A percentile compares a stretch with the other conserved stretches of the same genome.
These are phyloP conservation scores for Spea multiplicata DNA, from an alignment of 2,113 vertebrate species.

Conservation along the genomic window DNA sequence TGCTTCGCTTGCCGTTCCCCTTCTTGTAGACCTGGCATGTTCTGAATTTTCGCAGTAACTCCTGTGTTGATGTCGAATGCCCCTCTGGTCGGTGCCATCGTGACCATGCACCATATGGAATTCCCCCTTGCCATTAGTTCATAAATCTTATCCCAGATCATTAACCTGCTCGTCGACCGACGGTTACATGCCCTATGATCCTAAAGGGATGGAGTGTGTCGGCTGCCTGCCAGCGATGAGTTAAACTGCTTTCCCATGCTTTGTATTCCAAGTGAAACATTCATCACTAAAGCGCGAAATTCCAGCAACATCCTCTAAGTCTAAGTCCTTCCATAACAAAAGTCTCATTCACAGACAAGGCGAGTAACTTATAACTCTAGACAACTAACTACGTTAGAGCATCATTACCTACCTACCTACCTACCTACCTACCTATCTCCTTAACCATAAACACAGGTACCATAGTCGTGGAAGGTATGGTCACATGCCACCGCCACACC, in stretches of 20 bases:
- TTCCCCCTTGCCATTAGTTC: not conserved
- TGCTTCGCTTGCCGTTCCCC: not conserved
- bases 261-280: constrained; percentile 34
- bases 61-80: not conserved
- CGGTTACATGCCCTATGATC: not conserved
- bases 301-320: constrained; percentile 7
- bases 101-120: not conserved
- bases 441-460: no score
- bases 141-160: not conserved
- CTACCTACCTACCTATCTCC: no score
- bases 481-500: no score
- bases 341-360: no score
- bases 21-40: constrained; percentile 5
- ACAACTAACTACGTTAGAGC: no score
- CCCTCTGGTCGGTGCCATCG: not conserved
- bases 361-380: no score
- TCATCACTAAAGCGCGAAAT: constrained; percentile 29
- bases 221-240: not conserved
- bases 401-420: no score
- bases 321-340: not conserved
- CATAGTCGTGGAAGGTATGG: no score
- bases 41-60: not conserved
- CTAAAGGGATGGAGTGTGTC: not conserved
- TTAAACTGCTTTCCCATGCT: constrained; percentile 8
- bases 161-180: not conserved